These are phyloP conservation scores for Beris morrisii DNA, from an alignment of 2,888 invertebrate genomes.

Conservation along the genomic window DNA sequence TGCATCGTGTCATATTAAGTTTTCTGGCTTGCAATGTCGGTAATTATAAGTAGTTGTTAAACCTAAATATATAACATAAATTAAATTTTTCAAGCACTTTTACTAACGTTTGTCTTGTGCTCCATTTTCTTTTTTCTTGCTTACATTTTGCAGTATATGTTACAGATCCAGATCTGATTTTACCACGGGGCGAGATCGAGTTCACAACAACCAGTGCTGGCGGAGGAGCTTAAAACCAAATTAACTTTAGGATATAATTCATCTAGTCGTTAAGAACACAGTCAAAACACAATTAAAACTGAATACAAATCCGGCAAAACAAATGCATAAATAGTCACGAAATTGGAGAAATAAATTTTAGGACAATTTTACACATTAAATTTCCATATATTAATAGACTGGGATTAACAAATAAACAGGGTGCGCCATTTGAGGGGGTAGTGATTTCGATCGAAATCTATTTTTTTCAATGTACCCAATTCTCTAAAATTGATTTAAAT, in stretches of 20 bases:
- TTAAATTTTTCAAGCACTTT: not conserved
- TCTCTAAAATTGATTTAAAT: too few relatives aligned
- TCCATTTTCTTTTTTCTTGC: slow-evolving; percentile 19
- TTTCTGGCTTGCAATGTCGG: too few relatives aligned
- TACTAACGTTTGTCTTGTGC: not conserved
- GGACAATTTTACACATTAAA: too few relatives aligned
- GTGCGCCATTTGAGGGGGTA: too few relatives aligned
- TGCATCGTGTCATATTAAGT: too few relatives aligned
- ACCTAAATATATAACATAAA: too few relatives aligned
- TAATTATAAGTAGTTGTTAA: too few relatives aligned
- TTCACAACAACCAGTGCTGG: slow-evolving; percentile 51
- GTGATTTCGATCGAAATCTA: too few relatives aligned
- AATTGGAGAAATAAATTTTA: too few relatives aligned
- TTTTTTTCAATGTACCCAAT: too few relatives aligned
- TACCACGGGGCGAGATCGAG: slow-evolving; percentile 57
- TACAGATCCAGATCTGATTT: slow-evolving; percentile 58
- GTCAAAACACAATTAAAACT: slow-evolving; percentile 17
- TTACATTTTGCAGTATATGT: slow-evolving; percentile 53
- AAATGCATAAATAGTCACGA: not conserved
- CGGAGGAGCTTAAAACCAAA: slow-evolving; percentile 49
- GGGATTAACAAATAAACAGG: too few relatives aligned
- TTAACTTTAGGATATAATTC: slow-evolving; percentile 20
- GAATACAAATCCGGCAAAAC: not conserved
- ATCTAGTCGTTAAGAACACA: slow-evolving; percentile 9
- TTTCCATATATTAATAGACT: too few relatives aligned